Evolutionary conservation across 2,113 vertebrate species (phyloP).

Genomic region (Gasterosteus nipponicus): DNA sequence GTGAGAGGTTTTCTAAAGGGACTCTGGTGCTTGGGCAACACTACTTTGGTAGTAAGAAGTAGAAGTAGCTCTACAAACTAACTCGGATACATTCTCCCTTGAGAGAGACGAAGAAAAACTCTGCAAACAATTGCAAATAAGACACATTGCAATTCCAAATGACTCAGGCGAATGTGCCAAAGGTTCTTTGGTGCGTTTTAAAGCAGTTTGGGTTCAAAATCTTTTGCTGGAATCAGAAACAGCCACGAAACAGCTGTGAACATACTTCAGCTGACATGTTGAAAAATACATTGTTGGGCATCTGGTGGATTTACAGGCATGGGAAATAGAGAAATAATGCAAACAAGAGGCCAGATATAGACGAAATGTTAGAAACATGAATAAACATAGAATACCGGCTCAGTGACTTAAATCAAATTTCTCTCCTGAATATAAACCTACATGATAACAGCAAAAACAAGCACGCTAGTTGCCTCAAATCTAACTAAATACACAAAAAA

Average conservation of each 20-base stretch:
- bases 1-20: not conserved
- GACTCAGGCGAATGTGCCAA: slow-evolving; percentile 15
- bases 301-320: slow-evolving; percentile 58
- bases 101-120: not conserved
- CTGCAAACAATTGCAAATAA: not conserved
- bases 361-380: slow-evolving; percentile 50
- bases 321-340: slow-evolving; percentile 61
- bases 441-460: slow-evolving; percentile 64
- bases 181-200: slow-evolving; percentile 5
- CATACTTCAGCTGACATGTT: slow-evolving; percentile 39
- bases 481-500: slow-evolving; percentile 55
- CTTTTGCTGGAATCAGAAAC: slow-evolving; percentile 38
- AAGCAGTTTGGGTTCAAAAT: slow-evolving; percentile 26
- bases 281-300: slow-evolving; percentile 47
- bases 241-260: slow-evolving; percentile 46
- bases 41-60: too few species aligned
- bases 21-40: not conserved
- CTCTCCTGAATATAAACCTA: slow-evolving; percentile 43
- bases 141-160: slow-evolving; percentile 11
- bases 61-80: too few species aligned
- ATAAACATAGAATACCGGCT: slow-evolving; percentile 57
- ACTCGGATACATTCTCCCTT: slow-evolving; percentile 12
- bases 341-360: slow-evolving; percentile 53
- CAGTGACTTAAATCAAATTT: slow-evolving; percentile 54
- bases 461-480: slow-evolving; percentile 40